Base-by-base conservation (phyloP, 2,797 vertebrate species). In the Tragelaphus eurycerus region DNA sequence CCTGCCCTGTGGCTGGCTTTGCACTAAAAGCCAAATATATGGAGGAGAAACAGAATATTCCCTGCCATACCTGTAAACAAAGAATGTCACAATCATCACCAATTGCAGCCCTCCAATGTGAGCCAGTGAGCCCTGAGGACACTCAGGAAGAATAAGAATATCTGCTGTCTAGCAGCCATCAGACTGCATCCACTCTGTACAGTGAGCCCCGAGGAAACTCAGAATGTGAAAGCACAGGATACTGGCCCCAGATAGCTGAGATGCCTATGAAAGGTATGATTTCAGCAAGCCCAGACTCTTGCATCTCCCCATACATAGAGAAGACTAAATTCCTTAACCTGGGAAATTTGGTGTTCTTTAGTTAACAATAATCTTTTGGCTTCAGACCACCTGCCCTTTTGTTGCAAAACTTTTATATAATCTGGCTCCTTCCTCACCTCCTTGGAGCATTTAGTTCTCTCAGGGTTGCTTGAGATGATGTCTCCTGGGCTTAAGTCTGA, bases 1-100 rank as follows among this genome's bases (percentile, higher is more conserved):
- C 43, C n/a, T 31, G 7, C 16, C 38, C 25, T 4, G 13, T 7
- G 52, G n/a, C n/a, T 4, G 4, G 14, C n/a, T 1, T 5, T 11
- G 31, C 38, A 25, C 79, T 55, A 7, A 89, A 25, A 19, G 78
- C 52, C 14, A 4, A 43, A 67, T 9, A 10, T 11, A 7, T 4
- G 21, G 50, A 76, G 13, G 23, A 74, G 38, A 76, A 76, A 43
- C 34, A 25, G 71, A 74, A 15, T 76, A 25, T 25, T 25, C 46
- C 38, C 71, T 76, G 71, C 38, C 38, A 46, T 46, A 46, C 23
- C 71, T 46, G 71, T 76, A 76, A 76, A 76, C 71, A 76, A 43
- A 71, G 12, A 12, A 76, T 7, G 23, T 76, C 71, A 46, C 71
- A 43, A 23, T 46, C 71, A 14, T 43, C 34, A 43, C 23, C 71